Evolutionary conservation across 1,140 invertebrate genomes (phyloP), one percentile per base, ranked within the genome.

Genomic region (Ips nitidus): DNA sequence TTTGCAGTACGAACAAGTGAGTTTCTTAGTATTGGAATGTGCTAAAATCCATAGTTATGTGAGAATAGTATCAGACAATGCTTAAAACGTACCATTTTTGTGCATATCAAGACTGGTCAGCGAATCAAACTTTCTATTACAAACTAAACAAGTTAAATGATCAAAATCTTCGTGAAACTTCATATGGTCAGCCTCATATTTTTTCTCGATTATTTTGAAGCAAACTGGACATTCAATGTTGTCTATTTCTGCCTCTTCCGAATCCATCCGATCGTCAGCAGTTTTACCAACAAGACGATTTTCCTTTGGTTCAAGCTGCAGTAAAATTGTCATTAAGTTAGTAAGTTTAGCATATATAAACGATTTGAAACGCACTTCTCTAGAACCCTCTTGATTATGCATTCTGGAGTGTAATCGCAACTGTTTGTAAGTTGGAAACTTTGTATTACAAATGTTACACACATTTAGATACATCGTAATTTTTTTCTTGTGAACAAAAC

Each of bases 401-500:
- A 91, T 91, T 56, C 88, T 82, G 71, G 85, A 86, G 76, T 91
- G 90, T 39, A 91, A 79, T 72, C 87, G 82, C n/a, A 89, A 76
- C 43, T 86, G 88, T 79, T 90, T 91, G 56, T 87, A 86, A 0
- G 87, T 86, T 3, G 82, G 82, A 69, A 91, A 91, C 43, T 84
- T 79, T 0, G 89, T 91, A 7, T 84, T 84, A 72, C 90, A 91
- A 38, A 87, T 80, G 4, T 83, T 80, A 74, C 89, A 91, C 4
- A 81, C 53, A 64, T 82, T 81, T 2, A 75, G 57, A 3, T 47
- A 60, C 47, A 59, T 66, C 6, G 71, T 60, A 8, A 52, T 56
- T 4, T 41, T 66, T 64, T 65, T 67, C 7, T 67, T 47, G 1
- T 55, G 47, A 8, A 71, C 63, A 52, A 59, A 37, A 40, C 68